Evolutionary conservation across 2,113 vertebrate species (phyloP).

Genomic region (Pachyramphus minor): DNA sequence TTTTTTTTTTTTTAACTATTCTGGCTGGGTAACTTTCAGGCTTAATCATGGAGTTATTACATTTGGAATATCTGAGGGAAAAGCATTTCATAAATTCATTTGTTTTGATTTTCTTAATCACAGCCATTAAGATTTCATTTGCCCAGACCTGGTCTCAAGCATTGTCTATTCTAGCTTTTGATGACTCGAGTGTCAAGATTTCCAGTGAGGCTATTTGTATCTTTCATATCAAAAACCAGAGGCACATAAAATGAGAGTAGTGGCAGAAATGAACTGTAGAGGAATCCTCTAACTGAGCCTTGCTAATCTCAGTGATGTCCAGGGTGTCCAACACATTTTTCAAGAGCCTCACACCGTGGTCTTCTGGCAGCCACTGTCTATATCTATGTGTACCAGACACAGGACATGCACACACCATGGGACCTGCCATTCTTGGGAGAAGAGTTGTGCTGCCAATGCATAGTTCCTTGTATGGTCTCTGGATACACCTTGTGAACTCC

Average conservation of each 20-base stretch:
- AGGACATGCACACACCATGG: neutral
- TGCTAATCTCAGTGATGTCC: neutral
- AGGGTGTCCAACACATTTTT: neutral
- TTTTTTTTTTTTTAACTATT: neutral
- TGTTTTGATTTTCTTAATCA: neutral
- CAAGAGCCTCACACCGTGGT: neutral
- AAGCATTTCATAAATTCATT: neutral
- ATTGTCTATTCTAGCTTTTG: neutral
- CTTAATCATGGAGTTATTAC: neutral
- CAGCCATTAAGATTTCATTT: neutral
- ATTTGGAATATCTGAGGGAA: neutral
- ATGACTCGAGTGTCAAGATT: neutral
- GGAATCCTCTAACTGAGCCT: neutral
- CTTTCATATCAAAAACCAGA: neutral
- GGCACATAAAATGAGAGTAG: neutral
- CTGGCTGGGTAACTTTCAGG: neutral
- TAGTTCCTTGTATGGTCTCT: too few relatives aligned
- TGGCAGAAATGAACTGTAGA: neutral
- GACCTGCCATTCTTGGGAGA: neutral
- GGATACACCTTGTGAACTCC: neutral
- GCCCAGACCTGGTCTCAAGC: neutral
- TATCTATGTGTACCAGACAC: neutral
- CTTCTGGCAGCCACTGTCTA: neutral
- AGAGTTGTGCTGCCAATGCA: neutral
- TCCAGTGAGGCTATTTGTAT: neutral